Percentiles rank a stretch among this genome's conserved stretches.
Evolutionary conservation across 1,140 invertebrate species (phyloP).

Genomic region (Alviniconcha marisindica): DNA sequence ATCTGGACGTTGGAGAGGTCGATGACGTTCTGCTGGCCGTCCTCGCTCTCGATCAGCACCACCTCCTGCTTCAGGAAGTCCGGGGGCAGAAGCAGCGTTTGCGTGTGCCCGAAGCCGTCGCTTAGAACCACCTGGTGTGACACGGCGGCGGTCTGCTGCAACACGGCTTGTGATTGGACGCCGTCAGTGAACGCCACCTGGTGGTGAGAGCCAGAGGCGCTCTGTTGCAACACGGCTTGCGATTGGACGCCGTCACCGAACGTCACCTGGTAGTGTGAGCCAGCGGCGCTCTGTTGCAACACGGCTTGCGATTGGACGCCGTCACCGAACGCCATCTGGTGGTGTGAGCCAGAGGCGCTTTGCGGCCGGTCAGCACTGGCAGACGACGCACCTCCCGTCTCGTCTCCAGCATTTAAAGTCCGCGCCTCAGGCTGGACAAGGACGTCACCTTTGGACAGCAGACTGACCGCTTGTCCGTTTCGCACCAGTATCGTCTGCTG

Average conservation of each 20-base stretch:
- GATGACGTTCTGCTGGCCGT: neutral
- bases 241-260: neutral
- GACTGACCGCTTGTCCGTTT: too few species aligned
- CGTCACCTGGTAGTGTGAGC: neutral
- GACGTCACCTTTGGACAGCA: too few species aligned
- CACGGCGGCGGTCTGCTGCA: neutral
- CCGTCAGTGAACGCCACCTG: neutral
- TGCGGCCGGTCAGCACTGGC: too few species aligned
- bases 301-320: neutral
- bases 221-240: neutral
- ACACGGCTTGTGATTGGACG: neutral
- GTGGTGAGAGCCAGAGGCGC: neutral
- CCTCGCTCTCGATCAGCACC: slow-evolving; percentile 8
- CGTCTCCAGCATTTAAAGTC: too few species aligned
- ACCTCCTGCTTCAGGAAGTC: slow-evolving; percentile 30
- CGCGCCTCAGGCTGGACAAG: too few species aligned
- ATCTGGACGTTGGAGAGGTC: slow-evolving; percentile 29
- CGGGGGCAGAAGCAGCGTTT: slow-evolving; percentile 3
- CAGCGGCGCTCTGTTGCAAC: neutral
- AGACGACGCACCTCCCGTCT: too few species aligned
- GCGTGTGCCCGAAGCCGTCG: neutral
- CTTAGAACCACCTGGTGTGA: slow-evolving; percentile 4
- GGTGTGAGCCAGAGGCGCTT: neutral
- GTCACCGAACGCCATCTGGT: neutral
- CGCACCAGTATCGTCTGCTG: too few species aligned